Conservation (phyloP, 2,888 invertebrate species). For the Phragmatobia fuliginosa region DNA sequence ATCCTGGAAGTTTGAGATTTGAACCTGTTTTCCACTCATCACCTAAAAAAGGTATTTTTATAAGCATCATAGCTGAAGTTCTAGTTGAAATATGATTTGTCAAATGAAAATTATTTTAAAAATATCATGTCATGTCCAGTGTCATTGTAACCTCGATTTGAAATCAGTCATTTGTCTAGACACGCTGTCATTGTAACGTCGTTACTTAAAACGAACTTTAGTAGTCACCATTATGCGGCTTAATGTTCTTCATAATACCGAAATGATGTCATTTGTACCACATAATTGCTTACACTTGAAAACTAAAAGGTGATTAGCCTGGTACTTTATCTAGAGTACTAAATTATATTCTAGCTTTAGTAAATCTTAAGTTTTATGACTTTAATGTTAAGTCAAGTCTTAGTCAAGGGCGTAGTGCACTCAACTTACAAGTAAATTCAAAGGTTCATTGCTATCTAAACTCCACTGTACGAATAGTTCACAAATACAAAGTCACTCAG, state of each 20-base stretch:
- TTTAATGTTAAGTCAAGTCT: neutral
- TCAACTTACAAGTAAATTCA: neutral
- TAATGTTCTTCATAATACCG: neutral
- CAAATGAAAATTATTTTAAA: too few species aligned
- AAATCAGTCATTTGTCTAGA: neutral
- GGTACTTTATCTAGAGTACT: neutral
- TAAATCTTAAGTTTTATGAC: neutral
- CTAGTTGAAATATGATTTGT: too few species aligned
- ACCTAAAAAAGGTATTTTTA: too few species aligned
- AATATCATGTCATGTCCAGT: too few species aligned
- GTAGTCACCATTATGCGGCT: neutral
- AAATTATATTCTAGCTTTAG: neutral
- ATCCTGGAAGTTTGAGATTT: too few species aligned
- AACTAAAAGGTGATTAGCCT: neutral
- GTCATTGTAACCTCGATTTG: neutral
- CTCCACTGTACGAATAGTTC: too few species aligned
- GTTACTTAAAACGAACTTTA: neutral
- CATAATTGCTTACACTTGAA: neutral
- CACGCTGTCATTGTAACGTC: neutral
- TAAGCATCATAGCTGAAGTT: too few species aligned
- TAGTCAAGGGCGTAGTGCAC: neutral
- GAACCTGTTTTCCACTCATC: too few species aligned
- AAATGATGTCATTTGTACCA: neutral
- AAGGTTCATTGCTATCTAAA: too few species aligned
- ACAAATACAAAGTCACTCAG: too few species aligned